Base-by-base conservation (phyloP, 2,113 vertebrate genomes). In the Triplophysa rosa region DNA sequence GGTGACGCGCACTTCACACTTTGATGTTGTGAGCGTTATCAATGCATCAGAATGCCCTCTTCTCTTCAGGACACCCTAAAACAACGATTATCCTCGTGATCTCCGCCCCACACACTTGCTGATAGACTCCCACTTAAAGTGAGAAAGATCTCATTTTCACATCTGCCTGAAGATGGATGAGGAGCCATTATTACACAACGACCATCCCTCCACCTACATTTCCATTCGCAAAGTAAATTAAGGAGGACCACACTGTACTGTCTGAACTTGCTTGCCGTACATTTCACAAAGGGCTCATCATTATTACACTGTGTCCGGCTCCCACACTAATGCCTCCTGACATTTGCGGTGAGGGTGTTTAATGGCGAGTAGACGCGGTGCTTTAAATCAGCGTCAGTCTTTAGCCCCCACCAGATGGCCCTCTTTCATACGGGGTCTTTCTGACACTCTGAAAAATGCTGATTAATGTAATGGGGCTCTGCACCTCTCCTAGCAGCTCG, bases 331-430 rank as follows among this genome's bases (percentile, higher is more conserved):
- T 47, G 68, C 72, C 56, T 70, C 77, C 64, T 73, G 73, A 67
- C 72, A 69, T 84, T 84, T 83, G 58, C 79, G 61, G 40, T 61
- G 42, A 70, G 61, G 52, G 65, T 62, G 77, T 65, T 62, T 67
- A 77, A 80, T 79, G 45, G 79, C 29, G 24, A 81, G 75, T 23
- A 74, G 59, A 74, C 58, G 29, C 23, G 26, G 49, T 71, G 75
- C 81, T 74, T 54, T 72, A 78, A 84, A 78, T 81, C 49, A 79
- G 24, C 40, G 40, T 47, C 66, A 76, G 67, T 67, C 79, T 49
- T 72, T 42, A 42, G 75, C 69, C 63, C 82, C 81, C 86, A 86
- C 79, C 83, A 87, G 86, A 89, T 79, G 88, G 86, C 80, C 45
- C 84, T 83, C 63, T 86, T 87, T 86, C 84, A 82, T 86, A 83